These are phyloP conservation scores for Notoglanidium macrostoma DNA, from an alignment of 2,797 vertebrate genomes.

Conservation along the genomic window DNA sequence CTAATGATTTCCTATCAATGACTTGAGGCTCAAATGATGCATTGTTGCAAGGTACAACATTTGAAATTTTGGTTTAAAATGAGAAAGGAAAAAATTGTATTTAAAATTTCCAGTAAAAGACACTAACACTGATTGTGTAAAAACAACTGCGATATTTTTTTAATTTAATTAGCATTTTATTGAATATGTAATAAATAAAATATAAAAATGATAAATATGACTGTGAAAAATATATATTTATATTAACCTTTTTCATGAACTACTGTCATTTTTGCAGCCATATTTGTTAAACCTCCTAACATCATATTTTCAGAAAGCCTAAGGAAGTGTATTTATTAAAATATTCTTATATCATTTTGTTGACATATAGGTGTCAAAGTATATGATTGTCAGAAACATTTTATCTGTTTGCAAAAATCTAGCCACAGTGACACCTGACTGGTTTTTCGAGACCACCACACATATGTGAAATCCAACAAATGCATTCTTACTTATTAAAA, in stretches of 20 bases:
- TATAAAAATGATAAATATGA: not conserved
- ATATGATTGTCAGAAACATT: not conserved
- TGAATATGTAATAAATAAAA: not conserved
- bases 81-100: not conserved
- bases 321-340: not conserved
- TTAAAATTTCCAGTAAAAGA: not conserved
- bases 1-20: not conserved
- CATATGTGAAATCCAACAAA: not conserved
- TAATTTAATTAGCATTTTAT: not conserved
- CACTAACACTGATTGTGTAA: not conserved
- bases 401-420: not conserved
- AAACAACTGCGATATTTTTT: not conserved
- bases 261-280: not conserved
- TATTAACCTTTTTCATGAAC: not conserved
- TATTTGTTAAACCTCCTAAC: not conserved
- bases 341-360: not conserved
- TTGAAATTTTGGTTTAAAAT: not conserved
- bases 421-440: not conserved
- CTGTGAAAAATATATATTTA: not conserved
- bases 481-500: slow-evolving; percentile 10
- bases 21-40: not conserved
- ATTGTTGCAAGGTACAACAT: too few species aligned
- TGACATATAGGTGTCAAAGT: not conserved
- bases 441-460: not conserved
- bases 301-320: not conserved